Conservation (phyloP, 2,113 vertebrate species). For the Tiliqua scincoides region DNA sequence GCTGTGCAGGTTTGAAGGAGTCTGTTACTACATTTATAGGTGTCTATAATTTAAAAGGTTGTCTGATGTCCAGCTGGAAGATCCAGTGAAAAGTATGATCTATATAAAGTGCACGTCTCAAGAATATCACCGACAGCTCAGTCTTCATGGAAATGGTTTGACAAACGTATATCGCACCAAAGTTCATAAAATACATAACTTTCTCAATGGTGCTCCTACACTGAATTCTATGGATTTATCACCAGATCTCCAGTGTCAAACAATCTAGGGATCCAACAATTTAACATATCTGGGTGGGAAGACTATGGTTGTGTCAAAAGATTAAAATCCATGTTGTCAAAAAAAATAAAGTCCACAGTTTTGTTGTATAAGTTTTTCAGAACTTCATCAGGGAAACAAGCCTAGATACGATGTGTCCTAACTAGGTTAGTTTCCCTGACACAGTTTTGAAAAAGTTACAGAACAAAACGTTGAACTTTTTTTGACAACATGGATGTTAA, state of each 20-base stretch:
- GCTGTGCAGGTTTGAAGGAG: background rate
- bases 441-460: too few relatives aligned
- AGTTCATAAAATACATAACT: background rate
- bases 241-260: background rate
- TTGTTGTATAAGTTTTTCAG: too few relatives aligned
- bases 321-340: too few relatives aligned
- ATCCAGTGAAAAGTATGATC: background rate
- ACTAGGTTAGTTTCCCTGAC: too few relatives aligned
- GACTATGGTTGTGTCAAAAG: too few relatives aligned
- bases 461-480: too few relatives aligned
- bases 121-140: background rate
- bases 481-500: too few relatives aligned
- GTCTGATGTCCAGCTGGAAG: background rate
- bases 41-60: conserved; percentile 3
- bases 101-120: background rate
- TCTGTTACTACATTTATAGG: background rate
- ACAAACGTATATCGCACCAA: background rate
- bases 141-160: background rate
- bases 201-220: background rate
- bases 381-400: too few relatives aligned
- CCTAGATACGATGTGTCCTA: too few relatives aligned
- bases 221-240: background rate
- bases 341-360: too few relatives aligned
- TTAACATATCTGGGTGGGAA: too few relatives aligned
- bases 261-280: background rate